These are phyloP conservation scores for Pangasius macronema DNA, from an alignment of 2,797 vertebrate genomes.

Conservation along the genomic window DNA sequence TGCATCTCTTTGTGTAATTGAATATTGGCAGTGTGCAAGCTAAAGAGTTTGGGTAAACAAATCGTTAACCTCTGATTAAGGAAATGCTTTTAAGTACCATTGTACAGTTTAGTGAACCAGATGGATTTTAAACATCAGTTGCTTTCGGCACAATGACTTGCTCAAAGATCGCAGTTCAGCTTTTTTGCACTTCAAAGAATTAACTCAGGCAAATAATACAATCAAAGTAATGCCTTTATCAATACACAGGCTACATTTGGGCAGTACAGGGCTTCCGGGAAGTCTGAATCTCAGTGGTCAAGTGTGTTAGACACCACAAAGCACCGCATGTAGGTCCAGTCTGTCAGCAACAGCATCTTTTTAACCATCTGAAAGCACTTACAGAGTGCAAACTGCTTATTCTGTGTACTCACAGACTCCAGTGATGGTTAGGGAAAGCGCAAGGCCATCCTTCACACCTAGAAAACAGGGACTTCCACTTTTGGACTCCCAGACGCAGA, in stretches of 20 bases:
- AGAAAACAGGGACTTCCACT: background rate
- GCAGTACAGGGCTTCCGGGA: slow-evolving; percentile 7
- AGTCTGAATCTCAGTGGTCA: slow-evolving; percentile 9
- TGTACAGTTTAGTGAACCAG: slow-evolving; percentile 41
- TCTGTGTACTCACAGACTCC: background rate
- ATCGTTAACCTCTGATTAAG: slow-evolving; percentile 51
- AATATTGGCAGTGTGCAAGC: slow-evolving; percentile 1
- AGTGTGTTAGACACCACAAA: background rate
- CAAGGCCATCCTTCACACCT: background rate
- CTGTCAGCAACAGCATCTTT: background rate
- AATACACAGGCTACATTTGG: background rate
- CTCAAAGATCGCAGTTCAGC: background rate
- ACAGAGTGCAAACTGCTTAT: background rate
- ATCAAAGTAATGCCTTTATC: background rate
- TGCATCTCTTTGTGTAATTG: slow-evolving; percentile 29
- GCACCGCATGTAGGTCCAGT: background rate
- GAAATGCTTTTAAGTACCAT: slow-evolving; percentile 41
- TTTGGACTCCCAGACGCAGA: background rate
- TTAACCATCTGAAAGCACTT: background rate
- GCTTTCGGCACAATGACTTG: slow-evolving; percentile 20
- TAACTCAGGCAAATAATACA: slow-evolving; percentile 10
- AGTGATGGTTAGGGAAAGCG: background rate
- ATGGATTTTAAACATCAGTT: slow-evolving; percentile 28
- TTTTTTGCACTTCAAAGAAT: background rate
- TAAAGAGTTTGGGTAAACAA: background rate